These are phyloP conservation scores for Enteromius trimaculatus DNA, from an alignment of 2,797 vertebrate species.

Conservation along the genomic window DNA sequence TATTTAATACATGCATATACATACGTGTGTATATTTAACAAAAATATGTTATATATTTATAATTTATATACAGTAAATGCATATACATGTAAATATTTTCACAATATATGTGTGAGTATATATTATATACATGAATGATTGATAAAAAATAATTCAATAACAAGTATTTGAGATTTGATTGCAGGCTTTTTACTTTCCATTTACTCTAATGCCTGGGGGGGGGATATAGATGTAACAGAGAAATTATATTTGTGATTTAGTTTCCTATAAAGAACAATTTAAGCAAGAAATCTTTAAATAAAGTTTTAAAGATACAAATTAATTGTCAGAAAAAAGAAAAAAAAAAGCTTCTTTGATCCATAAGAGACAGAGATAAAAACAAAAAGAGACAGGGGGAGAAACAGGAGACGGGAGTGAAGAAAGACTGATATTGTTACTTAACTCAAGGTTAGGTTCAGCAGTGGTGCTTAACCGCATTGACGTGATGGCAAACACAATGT, in stretches of 20 bases:
- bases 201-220: not conserved
- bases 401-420: not conserved
- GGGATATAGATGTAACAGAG: not conserved
- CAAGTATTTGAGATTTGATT: no score
- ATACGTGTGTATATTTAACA: no score
- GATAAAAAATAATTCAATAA: no score
- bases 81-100: no score
- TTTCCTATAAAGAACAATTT: not conserved
- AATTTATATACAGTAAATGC: no score
- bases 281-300: not conserved
- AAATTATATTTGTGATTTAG: not conserved
- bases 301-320: not conserved
- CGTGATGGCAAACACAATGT: slow-evolving; percentile 41
- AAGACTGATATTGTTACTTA: slow-evolving; percentile 24
- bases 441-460: slow-evolving; percentile 43
- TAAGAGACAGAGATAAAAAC: slow-evolving; percentile 5
- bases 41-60: no score
- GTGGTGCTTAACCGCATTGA: slow-evolving; percentile 36
- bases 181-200: not conserved
- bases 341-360: not conserved
- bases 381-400: not conserved
- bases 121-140: no score
- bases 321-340: not conserved
- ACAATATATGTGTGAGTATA: no score
- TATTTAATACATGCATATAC: no score